These are phyloP conservation scores for Belonocnema kinseyi DNA, from an alignment of 1,140 invertebrate species.

Conservation along the genomic window DNA sequence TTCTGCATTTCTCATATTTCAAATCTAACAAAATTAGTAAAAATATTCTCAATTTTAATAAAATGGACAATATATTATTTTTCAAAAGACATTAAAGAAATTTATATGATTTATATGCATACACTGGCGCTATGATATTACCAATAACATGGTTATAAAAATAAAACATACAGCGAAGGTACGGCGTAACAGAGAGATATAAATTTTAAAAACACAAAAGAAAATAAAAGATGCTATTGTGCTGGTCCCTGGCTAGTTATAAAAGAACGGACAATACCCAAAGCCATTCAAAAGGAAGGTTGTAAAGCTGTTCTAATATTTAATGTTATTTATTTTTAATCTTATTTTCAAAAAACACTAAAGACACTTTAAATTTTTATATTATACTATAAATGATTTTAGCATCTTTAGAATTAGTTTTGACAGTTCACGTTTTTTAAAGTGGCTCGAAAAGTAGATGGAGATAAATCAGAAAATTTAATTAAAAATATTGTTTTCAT, in stretches of 20 bases:
- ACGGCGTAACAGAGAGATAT: background rate
- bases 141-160: constrained; percentile 24
- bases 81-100: background rate
- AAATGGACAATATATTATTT: background rate
- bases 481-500: no score
- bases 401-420: no score
- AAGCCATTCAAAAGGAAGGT: background rate
- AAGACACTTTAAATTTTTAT: background rate
- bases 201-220: constrained; percentile 12
- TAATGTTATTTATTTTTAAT: background rate
- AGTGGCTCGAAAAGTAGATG: no score
- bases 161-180: constrained; percentile 4
- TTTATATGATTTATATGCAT: background rate
- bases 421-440: no score
- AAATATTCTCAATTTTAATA: no score
- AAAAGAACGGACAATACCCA: background rate
- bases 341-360: background rate
- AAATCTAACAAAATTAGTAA: no score
- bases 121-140: background rate
- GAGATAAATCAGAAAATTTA: no score
- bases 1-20: no score
- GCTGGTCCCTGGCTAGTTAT: constrained; percentile 1
- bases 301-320: constrained; percentile 8
- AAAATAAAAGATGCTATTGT: constrained; percentile 21
- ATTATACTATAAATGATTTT: no score